Evolutionary conservation across 2,888 invertebrate genomes (phyloP).

Genomic region (Scaptomyza flava): DNA sequence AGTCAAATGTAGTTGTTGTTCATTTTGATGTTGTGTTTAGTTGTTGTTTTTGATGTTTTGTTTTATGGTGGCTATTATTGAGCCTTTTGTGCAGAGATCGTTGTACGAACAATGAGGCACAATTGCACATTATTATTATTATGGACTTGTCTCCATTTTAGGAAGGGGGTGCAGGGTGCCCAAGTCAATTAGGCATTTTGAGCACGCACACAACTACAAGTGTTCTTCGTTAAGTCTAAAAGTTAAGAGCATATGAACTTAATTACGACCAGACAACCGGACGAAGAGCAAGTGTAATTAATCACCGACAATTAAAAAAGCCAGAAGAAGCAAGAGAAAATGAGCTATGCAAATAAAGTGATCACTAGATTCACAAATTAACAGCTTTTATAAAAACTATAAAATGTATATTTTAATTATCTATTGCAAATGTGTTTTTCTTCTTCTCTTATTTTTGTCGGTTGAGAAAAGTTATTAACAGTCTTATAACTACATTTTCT

Average conservation of each 20-base stretch:
- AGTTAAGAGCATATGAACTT: conserved; percentile 53
- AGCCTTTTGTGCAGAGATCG: conserved; percentile 68
- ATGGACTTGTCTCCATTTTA: conserved; percentile 37
- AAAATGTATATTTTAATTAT: too few relatives aligned
- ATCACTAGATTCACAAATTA: not conserved
- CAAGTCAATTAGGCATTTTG: conserved; percentile 76
- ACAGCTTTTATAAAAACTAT: too few relatives aligned
- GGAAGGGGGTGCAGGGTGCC: conserved; percentile 9
- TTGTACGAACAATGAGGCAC: conserved; percentile 42
- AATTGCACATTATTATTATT: conserved; percentile 33
- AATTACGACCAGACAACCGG: conserved; percentile 60
- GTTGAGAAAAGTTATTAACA: not conserved
- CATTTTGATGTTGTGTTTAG: conserved; percentile 19
- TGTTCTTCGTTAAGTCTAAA: conserved; percentile 40
- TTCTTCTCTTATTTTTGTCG: too few relatives aligned
- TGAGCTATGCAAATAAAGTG: conserved; percentile 38
- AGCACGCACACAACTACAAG: conserved; percentile 79
- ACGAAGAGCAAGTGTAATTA: conserved; percentile 56
- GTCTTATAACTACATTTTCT: not conserved
- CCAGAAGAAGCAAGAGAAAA: conserved; percentile 5
- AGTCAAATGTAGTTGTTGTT: conserved; percentile 53
- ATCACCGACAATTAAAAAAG: conserved; percentile 55
- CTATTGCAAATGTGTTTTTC: too few relatives aligned
- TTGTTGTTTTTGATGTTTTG: conserved; percentile 19
- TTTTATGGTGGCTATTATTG: conserved; percentile 65